Evolutionary conservation across 2,888 invertebrate genomes (phyloP).

Genomic region (Callinectes sapidus): DNA sequence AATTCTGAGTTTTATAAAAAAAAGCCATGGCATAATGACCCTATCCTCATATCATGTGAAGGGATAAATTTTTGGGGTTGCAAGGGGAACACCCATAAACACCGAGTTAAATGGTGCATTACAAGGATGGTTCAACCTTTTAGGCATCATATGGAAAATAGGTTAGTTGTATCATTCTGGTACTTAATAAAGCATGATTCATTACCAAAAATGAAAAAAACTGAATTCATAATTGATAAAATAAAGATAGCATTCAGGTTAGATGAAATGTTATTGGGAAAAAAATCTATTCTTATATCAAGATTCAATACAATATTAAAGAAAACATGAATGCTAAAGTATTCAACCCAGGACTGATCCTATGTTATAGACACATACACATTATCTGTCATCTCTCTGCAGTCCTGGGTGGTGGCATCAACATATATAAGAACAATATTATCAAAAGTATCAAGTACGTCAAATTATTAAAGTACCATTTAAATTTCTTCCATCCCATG

Average conservation of each 20-base stretch:
- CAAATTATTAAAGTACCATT: slow-evolving; percentile 42
- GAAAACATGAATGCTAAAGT: neutral
- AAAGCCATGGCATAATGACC: slow-evolving; percentile 53
- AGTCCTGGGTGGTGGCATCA: slow-evolving; percentile 14
- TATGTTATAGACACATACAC: neutral
- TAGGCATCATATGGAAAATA: neutral
- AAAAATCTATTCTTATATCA: neutral
- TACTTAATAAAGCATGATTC: neutral
- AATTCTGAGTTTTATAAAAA: slow-evolving; percentile 36
- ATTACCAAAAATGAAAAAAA: neutral
- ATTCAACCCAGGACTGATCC: slow-evolving; percentile 24
- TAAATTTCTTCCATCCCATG: slow-evolving; percentile 33
- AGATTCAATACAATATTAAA: neutral
- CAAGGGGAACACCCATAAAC: slow-evolving; percentile 19
- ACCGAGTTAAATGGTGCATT: slow-evolving; percentile 38
- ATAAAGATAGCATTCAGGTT: too few relatives aligned
- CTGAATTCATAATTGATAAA: neutral
- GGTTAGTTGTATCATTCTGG: neutral
- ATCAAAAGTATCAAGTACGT: slow-evolving; percentile 40
- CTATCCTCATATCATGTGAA: neutral
- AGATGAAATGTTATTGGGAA: neutral
- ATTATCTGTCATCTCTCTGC: neutral
- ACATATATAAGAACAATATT: slow-evolving; percentile 31
- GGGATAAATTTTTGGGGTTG: neutral
- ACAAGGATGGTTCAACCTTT: neutral